Evolutionary conservation across 2,113 vertebrate species (phyloP).

Genomic region (Tamias sibiricus): DNA sequence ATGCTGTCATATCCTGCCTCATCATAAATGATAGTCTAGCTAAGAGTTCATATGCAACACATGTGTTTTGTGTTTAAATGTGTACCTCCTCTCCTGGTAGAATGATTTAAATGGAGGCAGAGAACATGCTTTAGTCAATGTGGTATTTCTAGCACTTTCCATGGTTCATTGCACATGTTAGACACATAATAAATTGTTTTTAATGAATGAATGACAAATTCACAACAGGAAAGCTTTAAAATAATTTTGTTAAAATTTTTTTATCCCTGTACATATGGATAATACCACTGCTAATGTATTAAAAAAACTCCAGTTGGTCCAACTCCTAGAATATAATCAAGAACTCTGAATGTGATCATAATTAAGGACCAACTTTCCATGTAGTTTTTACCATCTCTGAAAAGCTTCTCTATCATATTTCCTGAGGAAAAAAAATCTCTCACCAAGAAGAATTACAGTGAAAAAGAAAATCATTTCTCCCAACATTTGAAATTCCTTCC

Average conservation of each 20-base stretch:
- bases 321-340: background rate
- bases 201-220: background rate
- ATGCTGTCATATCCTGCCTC: background rate
- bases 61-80: conserved; percentile 42
- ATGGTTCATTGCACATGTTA: background rate
- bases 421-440: background rate
- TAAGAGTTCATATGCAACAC: background rate
- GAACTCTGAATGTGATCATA: background rate
- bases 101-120: background rate
- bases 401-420: background rate
- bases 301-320: background rate
- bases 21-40: background rate
- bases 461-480: background rate
- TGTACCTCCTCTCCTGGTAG: background rate
- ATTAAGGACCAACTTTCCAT: conserved; percentile 4
- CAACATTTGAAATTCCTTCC: conserved; percentile 15
- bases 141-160: background rate
- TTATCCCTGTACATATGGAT: background rate
- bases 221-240: background rate
- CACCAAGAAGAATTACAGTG: background rate
- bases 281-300: conserved; percentile 17
- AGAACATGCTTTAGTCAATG: background rate
- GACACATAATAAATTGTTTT: background rate
- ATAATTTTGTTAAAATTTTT: background rate
- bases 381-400: background rate